A percentile compares a stretch with the other conserved stretches of the same genome.
phyloP scores from a whole-genome alignment of 2,888 invertebrate genomes.

The Agrochola lota region DNA sequence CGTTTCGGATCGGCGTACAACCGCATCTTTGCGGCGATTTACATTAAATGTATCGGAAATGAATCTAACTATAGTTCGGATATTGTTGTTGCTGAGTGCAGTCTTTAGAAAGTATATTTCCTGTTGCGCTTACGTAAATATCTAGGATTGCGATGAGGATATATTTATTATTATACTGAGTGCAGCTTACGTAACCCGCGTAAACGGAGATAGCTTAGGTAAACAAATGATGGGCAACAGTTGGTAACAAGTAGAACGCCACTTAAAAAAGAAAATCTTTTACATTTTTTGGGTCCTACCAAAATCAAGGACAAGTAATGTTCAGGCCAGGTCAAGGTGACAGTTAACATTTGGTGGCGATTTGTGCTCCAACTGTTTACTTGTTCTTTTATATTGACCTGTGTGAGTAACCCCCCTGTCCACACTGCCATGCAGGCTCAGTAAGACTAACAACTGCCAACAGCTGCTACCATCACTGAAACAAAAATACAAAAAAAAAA shows the following conservation, averaged over 20 bases:
- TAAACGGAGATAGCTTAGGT: background rate
- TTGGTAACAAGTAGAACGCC: too few relatives aligned
- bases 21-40: background rate
- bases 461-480: background rate
- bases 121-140: background rate
- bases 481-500: background rate
- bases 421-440: background rate
- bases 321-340: background rate
- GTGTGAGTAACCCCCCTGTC: background rate
- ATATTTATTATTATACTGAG: too few relatives aligned
- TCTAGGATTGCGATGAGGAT: background rate
- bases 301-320: background rate
- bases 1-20: background rate
- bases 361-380: background rate
- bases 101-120: slow-evolving; percentile 19
- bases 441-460: background rate
- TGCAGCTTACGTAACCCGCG: background rate
- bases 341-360: background rate
- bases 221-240: background rate
- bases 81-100: slow-evolving; percentile 19
- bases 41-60: slow-evolving; percentile 13
- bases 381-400: background rate
- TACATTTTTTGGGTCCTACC: background rate
- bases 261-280: background rate
- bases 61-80: background rate